A percentile compares a stretch with the other conserved stretches of the same genome.
Evolutionary conservation across 2,888 invertebrate genomes (phyloP).

Genomic region (Cheilosia soror): DNA sequence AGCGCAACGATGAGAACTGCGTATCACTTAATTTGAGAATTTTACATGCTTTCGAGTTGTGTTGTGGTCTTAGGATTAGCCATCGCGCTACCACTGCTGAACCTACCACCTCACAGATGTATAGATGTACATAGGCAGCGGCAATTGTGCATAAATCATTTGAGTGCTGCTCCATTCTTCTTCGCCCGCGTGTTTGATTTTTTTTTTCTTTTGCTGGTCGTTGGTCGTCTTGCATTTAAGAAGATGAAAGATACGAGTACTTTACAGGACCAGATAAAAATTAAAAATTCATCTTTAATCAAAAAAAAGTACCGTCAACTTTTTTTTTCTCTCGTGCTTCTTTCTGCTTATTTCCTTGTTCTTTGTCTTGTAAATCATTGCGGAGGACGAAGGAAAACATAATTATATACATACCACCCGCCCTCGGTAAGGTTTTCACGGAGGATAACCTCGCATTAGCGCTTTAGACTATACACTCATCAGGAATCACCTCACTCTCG

Average conservation of each 20-base stretch:
- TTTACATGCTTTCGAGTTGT: constrained; percentile 24
- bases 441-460: constrained; percentile 72
- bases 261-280: constrained; percentile 71
- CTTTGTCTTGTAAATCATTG: constrained; percentile 70
- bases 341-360: constrained; percentile 38
- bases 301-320: constrained; percentile 53
- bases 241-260: constrained; percentile 65
- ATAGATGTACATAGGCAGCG: constrained; percentile 16
- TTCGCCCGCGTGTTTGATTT: constrained; percentile 49
- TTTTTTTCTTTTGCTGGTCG: constrained; percentile 33
- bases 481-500: constrained; percentile 67
- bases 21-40: constrained; percentile 17
- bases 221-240: constrained; percentile 58
- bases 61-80: constrained; percentile 19
- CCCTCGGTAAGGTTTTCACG: constrained; percentile 58
- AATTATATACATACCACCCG: constrained; percentile 55
- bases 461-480: constrained; percentile 68
- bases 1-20: background rate
- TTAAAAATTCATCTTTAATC: constrained; percentile 75
- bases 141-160: constrained; percentile 66
- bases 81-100: constrained; percentile 5
- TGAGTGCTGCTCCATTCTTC: constrained; percentile 39
- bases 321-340: constrained; percentile 6
- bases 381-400: constrained; percentile 57
- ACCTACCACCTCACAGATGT: constrained; percentile 9